Percentiles rank a stretch among this genome's conserved stretches.
Conservation (phyloP, 2,888 invertebrate species). For the Macaria liturata region DNA sequence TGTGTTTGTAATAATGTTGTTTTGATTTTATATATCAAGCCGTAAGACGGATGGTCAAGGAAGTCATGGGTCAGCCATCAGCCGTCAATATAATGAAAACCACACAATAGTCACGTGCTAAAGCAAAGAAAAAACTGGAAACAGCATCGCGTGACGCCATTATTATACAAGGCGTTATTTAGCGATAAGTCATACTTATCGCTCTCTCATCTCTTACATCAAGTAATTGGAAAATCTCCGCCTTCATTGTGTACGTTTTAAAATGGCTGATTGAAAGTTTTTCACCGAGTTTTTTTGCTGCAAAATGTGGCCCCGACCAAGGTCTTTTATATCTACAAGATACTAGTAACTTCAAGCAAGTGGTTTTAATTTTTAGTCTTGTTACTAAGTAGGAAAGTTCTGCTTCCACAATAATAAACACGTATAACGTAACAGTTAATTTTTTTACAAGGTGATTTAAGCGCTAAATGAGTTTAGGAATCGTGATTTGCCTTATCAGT, state of each 20-base stretch:
- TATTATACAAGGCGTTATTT: conserved; percentile 23
- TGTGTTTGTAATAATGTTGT: conserved; percentile 4
- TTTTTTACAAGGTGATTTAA: no score
- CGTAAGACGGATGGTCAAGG: conserved; percentile 23
- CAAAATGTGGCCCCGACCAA: not conserved
- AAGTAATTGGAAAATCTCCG: conserved; percentile 26
- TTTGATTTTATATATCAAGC: conserved; percentile 13
- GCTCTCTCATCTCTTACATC: conserved; percentile 28
- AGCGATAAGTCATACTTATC: conserved; percentile 18
- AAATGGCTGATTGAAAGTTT: conserved; percentile 7
- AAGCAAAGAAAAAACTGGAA: conserved; percentile 35
- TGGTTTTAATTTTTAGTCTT: no score
- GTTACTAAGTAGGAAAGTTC: no score
- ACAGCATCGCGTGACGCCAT: conserved; percentile 29
- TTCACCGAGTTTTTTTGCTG: conserved; percentile 1
- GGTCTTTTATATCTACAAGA: no score
- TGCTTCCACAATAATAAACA: no score
- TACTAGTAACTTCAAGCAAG: no score
- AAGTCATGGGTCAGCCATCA: conserved; percentile 31
- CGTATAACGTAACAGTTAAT: no score
- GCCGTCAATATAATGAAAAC: conserved; percentile 53
- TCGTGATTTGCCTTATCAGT: no score
- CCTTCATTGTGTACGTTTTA: conserved; percentile 9
- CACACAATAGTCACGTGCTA: conserved; percentile 58
- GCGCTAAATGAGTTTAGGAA: no score